A percentile compares a stretch with the other conserved stretches of the same genome.
Evolutionary conservation across 2,113 vertebrate species (phyloP).

Genomic region (Perccottus glenii): DNA sequence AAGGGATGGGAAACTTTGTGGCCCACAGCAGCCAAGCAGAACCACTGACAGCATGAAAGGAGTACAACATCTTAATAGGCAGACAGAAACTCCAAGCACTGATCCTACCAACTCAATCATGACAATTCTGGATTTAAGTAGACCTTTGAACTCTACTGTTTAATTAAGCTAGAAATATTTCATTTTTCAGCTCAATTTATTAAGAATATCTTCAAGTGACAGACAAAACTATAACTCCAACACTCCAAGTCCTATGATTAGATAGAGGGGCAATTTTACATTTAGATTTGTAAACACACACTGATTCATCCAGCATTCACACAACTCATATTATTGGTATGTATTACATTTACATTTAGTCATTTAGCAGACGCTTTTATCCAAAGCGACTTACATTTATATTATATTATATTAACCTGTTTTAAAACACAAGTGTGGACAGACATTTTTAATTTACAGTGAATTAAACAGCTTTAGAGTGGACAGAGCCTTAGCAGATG

Average conservation of each 20-base stretch:
- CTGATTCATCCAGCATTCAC: too few species aligned
- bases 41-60: slow-evolving; percentile 28
- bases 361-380: too few species aligned
- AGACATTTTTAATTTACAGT: too few species aligned
- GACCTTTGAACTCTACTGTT: slow-evolving; percentile 24
- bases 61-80: slow-evolving; percentile 17
- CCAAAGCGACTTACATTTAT: too few species aligned
- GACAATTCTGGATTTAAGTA: slow-evolving; percentile 31
- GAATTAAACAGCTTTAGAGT: too few species aligned
- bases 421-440: too few species aligned
- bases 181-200: slow-evolving; percentile 20
- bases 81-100: slow-evolving; percentile 21
- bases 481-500: slow-evolving; percentile 26
- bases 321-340: too few species aligned
- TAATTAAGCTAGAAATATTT: slow-evolving; percentile 33
- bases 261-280: too few species aligned
- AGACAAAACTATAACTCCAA: slow-evolving; percentile 41
- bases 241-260: slow-evolving; percentile 26
- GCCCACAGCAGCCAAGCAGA: slow-evolving; percentile 53
- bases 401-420: too few species aligned
- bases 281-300: too few species aligned
- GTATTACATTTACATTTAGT: too few species aligned
- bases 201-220: too few species aligned
- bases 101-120: neutral
- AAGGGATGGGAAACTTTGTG: slow-evolving; percentile 65